Base-by-base conservation (phyloP, 2,797 vertebrate genomes). In the Scleropages formosus region DNA sequence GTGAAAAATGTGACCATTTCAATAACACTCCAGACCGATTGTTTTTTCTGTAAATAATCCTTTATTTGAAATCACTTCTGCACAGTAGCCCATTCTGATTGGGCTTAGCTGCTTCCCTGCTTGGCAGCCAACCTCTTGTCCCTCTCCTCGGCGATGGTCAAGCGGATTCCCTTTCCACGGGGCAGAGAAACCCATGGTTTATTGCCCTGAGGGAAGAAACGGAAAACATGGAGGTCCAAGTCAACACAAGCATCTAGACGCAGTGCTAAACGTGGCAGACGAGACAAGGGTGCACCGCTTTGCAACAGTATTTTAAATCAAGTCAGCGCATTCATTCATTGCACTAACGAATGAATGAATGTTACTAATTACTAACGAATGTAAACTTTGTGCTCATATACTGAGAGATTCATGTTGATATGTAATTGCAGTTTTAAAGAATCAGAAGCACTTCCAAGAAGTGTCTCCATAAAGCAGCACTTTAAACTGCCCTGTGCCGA, bases 61-160 rank as follows among this genome's bases (percentile, higher is more conserved):
- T 92, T 92, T 92, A 84, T 93, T 91, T 83, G 82, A 91, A 90
- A 84, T 77, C 11, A 24, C 27, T 16, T 16, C 15, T 64, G 18
- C 31, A 59, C 20, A 20, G 58, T 65, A 31, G 62, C 44, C 13
- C 24, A 44, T 76, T 81, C 51, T 16, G 26, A 3, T 26, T 15
- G 24, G 13, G 53, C 87, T 94, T 91, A 98, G 73, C 92, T 95
- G 39, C 95, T 96, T 92, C 92, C 94, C 85, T 96, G 95, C 80
- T 99, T 98, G 89, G 96, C 96, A 0, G 96, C 96, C 84, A 98
- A 87, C 84, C 97, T 95, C 93, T 98, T 98, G 91, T 99, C 97
- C 91, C 96, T 93, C 93, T 99, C 97, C 88, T 98, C 97, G 2
- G 97, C 97, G 80, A 98, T 98, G 85, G 97, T 98, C 85, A 99